Evolutionary conservation across 2,113 vertebrate species (phyloP), one percentile per base, ranked within the genome.

Genomic region (Tenrec ecaudatus): DNA sequence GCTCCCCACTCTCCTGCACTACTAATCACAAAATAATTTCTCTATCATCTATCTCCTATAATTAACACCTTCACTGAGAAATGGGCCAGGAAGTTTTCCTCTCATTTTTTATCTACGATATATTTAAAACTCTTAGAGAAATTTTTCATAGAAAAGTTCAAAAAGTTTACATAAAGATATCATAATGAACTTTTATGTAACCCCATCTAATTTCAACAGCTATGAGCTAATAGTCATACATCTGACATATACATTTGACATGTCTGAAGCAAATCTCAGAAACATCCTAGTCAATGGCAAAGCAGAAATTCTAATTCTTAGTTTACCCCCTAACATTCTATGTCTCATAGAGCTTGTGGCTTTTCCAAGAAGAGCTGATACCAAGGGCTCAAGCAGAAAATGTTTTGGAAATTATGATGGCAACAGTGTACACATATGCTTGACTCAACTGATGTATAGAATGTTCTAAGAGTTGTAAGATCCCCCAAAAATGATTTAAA

Each of bases 261-360:
- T 6, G 1, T 75, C 93, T 93, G 79, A 89, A n/a, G 38, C 47
- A 84, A 23, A 64, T 82, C 7, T 82, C 27, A 90, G 23, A 94
- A 85, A 36, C 29, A 43, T 66, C 31, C 76, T 31, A 43, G 3
- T 71, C 11, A 33, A 1, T 20, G 53, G 20, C 66, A 85, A 33
- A 93, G 16, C 25, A 89, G 66, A 40, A 6, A 58, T 2, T 79
- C 15, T 77, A 14, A 40, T 47, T 91, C 60, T 84, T 79, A 89
- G 82, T 89, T 89, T 64, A 40, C 57, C 76, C 76, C 15, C 64
- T 14, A 58, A 23, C 19, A 40, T 8, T 62, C 15, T 78, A 2
- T 15, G 27, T n/a, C 29, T 77, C 79, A 58, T 27, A 90, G 15
- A 83, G 10, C n/a, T 31, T 31, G 40, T 87, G 19, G 71, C 2